Percentiles rank a stretch among this genome's conserved stretches.
Evolutionary conservation across 2,113 vertebrate genomes (phyloP).

Genomic region (Cyrtonyx montezumae): DNA sequence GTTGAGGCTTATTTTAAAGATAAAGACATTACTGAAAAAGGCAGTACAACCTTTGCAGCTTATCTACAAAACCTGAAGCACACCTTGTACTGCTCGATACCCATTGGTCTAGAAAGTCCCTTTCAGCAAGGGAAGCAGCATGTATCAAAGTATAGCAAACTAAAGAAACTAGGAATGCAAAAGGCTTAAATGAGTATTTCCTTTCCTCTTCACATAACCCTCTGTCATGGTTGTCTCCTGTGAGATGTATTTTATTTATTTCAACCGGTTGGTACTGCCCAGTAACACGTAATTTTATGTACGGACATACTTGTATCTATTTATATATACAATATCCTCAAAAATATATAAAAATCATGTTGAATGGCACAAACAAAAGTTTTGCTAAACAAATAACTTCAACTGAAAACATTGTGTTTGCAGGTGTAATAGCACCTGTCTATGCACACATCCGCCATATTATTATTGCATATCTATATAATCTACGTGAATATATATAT

Average conservation of each 20-base stretch:
- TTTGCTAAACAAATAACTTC: neutral
- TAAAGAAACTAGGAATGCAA: neutral
- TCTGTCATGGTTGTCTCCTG: neutral
- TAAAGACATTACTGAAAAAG: neutral
- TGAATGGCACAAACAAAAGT: neutral
- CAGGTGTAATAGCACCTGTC: neutral
- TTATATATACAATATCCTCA: neutral
- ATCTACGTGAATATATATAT: conserved; percentile 17
- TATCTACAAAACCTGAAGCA: neutral
- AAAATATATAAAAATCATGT: neutral
- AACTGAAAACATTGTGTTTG: neutral
- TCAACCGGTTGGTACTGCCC: neutral
- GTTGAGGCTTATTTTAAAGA: neutral
- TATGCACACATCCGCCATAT: neutral
- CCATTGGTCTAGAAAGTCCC: neutral
- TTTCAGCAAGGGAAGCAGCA: neutral
- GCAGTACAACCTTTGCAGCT: neutral
- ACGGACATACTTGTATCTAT: neutral
- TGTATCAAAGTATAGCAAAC: neutral
- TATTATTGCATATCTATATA: conserved; percentile 36
- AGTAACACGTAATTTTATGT: neutral
- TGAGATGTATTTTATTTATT: neutral
- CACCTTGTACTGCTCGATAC: neutral
- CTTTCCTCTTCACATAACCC: neutral
- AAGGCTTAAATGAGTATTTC: neutral